A percentile compares a stretch with the other conserved stretches of the same genome.
Evolutionary conservation across 2,888 invertebrate genomes (phyloP).

Genomic region (Hypena proboscidalis): DNA sequence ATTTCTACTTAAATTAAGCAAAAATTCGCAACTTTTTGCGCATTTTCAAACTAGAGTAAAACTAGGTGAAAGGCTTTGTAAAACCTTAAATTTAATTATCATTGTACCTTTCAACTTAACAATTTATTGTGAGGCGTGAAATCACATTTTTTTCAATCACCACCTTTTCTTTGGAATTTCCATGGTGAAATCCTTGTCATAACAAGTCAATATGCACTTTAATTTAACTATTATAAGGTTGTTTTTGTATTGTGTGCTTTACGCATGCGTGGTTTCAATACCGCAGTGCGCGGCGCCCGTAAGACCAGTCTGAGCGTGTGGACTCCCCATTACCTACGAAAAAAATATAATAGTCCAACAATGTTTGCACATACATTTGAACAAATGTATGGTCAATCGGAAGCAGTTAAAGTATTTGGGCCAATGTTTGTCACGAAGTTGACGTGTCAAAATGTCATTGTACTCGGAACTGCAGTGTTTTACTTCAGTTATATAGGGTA

Average conservation of each 20-base stretch:
- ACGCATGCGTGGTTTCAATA: constrained; percentile 78
- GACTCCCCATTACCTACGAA: constrained; percentile 68
- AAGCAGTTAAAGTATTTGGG: constrained; percentile 39
- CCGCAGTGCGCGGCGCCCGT: constrained; percentile 84
- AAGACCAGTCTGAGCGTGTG: constrained; percentile 74
- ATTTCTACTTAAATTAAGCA: too few relatives aligned
- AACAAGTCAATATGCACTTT: constrained; percentile 40
- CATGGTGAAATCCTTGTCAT: constrained; percentile 49
- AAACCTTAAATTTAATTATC: too few relatives aligned
- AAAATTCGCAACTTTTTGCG: too few relatives aligned
- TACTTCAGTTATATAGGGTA: constrained; percentile 17
- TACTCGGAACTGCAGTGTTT: constrained; percentile 33
- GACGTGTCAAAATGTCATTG: constrained; percentile 41
- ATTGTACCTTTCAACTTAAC: constrained; percentile 2
- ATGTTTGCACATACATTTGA: constrained; percentile 57
- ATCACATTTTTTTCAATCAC: constrained; percentile 60
- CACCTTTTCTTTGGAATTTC: constrained; percentile 52
- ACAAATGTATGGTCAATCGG: constrained; percentile 46
- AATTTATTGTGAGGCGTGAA: constrained; percentile 33
- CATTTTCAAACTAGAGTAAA: too few relatives aligned
- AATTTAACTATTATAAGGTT: constrained; percentile 42
- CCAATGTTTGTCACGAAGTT: constrained; percentile 45
- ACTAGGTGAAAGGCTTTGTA: too few relatives aligned
- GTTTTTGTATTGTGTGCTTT: constrained; percentile 42
- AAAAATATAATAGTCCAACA: constrained; percentile 44